These are phyloP conservation scores for Perizoma affinitatum DNA, from an alignment of 2,888 invertebrate species.

Conservation along the genomic window DNA sequence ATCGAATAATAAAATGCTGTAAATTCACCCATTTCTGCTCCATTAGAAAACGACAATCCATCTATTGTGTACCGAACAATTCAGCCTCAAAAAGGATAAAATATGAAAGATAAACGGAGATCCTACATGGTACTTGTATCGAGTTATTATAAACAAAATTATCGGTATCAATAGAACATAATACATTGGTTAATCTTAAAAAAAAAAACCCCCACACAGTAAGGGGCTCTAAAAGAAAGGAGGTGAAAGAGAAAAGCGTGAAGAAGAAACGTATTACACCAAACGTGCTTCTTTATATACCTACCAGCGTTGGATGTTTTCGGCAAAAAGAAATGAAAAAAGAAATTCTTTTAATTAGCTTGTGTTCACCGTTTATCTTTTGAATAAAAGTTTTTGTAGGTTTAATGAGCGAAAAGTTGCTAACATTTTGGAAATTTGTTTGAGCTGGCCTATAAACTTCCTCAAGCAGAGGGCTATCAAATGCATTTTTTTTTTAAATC, in stretches of 20 bases:
- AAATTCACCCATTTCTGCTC: slow-evolving; percentile 19
- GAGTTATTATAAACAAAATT: slow-evolving; percentile 48
- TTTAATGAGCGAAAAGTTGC: slow-evolving; percentile 40
- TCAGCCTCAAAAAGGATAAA: slow-evolving; percentile 19
- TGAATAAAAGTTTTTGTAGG: slow-evolving; percentile 36
- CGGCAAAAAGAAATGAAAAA: slow-evolving; percentile 44
- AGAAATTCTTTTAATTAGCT: slow-evolving; percentile 47
- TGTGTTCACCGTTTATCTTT: slow-evolving; percentile 42
- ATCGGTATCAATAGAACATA: slow-evolving; percentile 53
- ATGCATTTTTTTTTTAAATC: too few relatives aligned
- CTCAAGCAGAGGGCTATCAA: too few relatives aligned
- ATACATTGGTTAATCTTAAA: slow-evolving; percentile 53
- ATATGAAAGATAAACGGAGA: not conserved
- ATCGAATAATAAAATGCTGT: slow-evolving; percentile 7
- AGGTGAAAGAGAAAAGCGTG: slow-evolving; percentile 37
- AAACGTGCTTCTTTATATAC: slow-evolving; percentile 42
- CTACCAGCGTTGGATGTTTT: slow-evolving; percentile 36
- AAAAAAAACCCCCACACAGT: slow-evolving; percentile 50
- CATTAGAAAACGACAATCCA: slow-evolving; percentile 19
- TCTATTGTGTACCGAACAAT: slow-evolving; percentile 19
- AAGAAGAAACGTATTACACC: slow-evolving; percentile 44
- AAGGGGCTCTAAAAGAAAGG: slow-evolving; percentile 22
- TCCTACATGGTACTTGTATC: slow-evolving; percentile 28
- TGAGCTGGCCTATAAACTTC: slow-evolving; percentile 23
- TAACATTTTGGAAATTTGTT: slow-evolving; percentile 44